These are phyloP conservation scores for Macrotis lagotis DNA, from an alignment of 2,113 vertebrate genomes.

Conservation along the genomic window DNA sequence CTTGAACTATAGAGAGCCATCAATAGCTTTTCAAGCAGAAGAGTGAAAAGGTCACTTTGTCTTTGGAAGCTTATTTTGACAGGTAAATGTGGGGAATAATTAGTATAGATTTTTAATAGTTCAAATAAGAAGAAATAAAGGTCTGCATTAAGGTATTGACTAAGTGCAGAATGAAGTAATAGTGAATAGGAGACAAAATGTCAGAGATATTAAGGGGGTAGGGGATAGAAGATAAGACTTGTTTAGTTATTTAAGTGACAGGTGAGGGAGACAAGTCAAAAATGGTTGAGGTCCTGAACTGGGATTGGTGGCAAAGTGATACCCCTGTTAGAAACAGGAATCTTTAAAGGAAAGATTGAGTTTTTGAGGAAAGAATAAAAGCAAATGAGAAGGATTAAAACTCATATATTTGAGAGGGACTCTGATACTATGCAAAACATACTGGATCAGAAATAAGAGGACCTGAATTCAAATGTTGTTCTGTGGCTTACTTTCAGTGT, in stretches of 20 bases:
- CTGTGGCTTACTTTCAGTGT: neutral
- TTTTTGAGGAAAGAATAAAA: neutral
- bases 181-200: neutral
- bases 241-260: neutral
- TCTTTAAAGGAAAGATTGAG: neutral
- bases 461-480: neutral
- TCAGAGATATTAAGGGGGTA: neutral
- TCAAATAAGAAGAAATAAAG: neutral
- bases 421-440: neutral
- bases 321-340: neutral
- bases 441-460: neutral
- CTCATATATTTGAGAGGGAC: neutral
- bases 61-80: neutral
- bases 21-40: neutral
- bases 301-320: neutral
- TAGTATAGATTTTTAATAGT: neutral
- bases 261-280: neutral
- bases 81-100: neutral
- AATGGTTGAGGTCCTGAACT: neutral
- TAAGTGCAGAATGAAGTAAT: neutral
- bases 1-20: neutral
- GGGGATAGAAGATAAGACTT: neutral
- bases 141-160: neutral
- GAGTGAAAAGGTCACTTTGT: neutral
- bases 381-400: neutral